phyloP scores from a whole-genome alignment of 2,113 vertebrate genomes.

The Melozone crissalis region DNA sequence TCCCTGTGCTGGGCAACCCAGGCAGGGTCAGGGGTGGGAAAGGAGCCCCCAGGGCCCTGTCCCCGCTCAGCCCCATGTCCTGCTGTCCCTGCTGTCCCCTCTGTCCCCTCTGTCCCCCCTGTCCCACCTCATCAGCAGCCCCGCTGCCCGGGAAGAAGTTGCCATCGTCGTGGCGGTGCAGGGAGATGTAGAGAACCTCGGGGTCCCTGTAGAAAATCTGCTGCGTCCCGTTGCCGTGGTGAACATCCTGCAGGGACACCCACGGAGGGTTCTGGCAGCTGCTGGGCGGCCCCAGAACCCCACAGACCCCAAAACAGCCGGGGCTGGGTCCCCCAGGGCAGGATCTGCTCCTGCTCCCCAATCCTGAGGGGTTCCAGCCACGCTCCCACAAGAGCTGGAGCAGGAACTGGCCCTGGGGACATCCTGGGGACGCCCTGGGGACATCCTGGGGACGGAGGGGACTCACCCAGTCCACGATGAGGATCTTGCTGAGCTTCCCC shows the following conservation, averaged over 20 bases:
- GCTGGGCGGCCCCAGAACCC: fast-evolving
- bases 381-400: neutral
- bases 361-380: neutral
- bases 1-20: neutral
- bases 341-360: neutral
- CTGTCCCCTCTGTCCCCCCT: neutral
- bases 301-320: fast-evolving
- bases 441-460: neutral
- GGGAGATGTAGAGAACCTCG: constrained; percentile 88
- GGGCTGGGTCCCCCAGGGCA: neutral
- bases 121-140: constrained; percentile 81
- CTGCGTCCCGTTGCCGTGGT: constrained; percentile 92
- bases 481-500: constrained; percentile 86
- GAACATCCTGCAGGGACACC: constrained; percentile 81
- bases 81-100: too few relatives aligned
- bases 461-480: constrained; percentile 96
- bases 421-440: neutral
- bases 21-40: neutral
- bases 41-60: neutral
- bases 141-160: constrained; percentile 91
- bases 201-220: constrained; percentile 90
- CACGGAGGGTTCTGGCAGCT: neutral
- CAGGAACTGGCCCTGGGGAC: fast-evolving
- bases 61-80: neutral
- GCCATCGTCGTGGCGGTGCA: constrained; percentile 88